Base-by-base conservation (phyloP, 2,797 vertebrate species). In the Phrynocephalus guinanensis region DNA sequence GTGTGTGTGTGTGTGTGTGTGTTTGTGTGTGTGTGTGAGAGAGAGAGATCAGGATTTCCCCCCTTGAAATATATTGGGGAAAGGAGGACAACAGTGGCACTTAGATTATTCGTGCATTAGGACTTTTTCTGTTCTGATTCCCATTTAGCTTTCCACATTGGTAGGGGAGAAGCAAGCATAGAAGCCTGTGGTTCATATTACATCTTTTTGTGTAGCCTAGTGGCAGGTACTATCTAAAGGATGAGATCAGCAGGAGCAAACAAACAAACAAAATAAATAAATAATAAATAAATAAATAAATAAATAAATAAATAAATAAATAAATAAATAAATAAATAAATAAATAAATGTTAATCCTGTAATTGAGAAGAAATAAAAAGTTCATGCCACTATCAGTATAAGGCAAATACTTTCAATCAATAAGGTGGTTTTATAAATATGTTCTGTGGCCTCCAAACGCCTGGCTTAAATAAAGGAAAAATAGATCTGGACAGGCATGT, bases 381-480 rank as follows among this genome's bases (percentile, higher is more conserved):
- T 79, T 78, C 7, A 15, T 60, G 11, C 16, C 56, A 22, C 30
- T 80, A 66, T 66, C 56, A 80, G 18, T 38, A 38, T 1, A 84
- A 33, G 24, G n/a, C 50, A 56, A 60, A 56, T 83, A 83, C 22
- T 71, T 50, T 18, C 68, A 52, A 44, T 22, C 22, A 63, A 18
- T 73, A 60, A 33, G 26, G 24, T 60, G 52, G 30, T 60, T 82
- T 79, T 79, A 24, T 73, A 60, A 60, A 63, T 38, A 75, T 75
- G 24, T 63, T n/a, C 9, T 38, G 50, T 78, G 44, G 60, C 60
- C n/a, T 77, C 63, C 13, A 68, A 56, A 26, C 24, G 38, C 6
- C 67, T 87, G 66, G 6, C 3, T 60, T 83, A 68, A 68, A 72
- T 66, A 89, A 80, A 87, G 22, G 7, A 80, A 86, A 85, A 87